Conservation (phyloP, 2,888 invertebrate species). For the Pediacus dermestoides region DNA sequence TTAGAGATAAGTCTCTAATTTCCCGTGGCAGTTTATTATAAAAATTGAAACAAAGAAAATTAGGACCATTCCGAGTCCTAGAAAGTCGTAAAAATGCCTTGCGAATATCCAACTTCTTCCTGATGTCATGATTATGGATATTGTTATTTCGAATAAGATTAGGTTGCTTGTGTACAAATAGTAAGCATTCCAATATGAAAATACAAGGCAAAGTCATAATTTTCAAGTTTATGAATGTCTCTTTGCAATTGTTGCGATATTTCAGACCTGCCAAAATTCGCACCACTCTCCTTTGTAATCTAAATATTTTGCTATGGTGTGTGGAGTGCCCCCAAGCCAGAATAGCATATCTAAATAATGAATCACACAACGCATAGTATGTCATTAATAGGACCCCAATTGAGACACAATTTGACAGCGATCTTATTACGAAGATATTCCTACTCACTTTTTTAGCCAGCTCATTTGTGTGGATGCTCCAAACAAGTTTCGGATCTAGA, state of each 20-base stretch:
- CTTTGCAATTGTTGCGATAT: conserved; percentile 1
- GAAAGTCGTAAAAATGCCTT: too few relatives aligned
- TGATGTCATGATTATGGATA: too few relatives aligned
- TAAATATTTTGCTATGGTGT: neutral
- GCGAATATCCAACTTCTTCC: too few relatives aligned
- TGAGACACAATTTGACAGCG: conserved; percentile 9
- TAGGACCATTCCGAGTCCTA: too few relatives aligned
- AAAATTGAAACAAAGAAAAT: too few relatives aligned
- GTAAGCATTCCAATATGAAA: neutral
- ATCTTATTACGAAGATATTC: conserved; percentile 11
- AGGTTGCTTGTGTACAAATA: conserved; percentile 1
- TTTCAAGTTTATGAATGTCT: conserved; percentile 1
- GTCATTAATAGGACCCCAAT: conserved; percentile 7
- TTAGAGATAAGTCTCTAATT: too few relatives aligned
- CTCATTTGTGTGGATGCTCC: conserved; percentile 7
- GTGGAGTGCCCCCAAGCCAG: conserved; percentile 2
- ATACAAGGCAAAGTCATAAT: conserved; percentile 4
- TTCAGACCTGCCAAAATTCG: conserved; percentile 1
- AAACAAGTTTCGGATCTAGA: conserved; percentile 8
- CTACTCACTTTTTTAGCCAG: conserved; percentile 8
- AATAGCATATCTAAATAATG: conserved; percentile 9
- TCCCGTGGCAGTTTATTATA: too few relatives aligned
- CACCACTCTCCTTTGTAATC: neutral
- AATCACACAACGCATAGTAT: conserved; percentile 12
- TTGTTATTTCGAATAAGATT: too few relatives aligned